Percentiles rank a stretch among this genome's conserved stretches.
phyloP scores from a whole-genome alignment of 2,797 vertebrate species.

The Muscicapa comitata region DNA sequence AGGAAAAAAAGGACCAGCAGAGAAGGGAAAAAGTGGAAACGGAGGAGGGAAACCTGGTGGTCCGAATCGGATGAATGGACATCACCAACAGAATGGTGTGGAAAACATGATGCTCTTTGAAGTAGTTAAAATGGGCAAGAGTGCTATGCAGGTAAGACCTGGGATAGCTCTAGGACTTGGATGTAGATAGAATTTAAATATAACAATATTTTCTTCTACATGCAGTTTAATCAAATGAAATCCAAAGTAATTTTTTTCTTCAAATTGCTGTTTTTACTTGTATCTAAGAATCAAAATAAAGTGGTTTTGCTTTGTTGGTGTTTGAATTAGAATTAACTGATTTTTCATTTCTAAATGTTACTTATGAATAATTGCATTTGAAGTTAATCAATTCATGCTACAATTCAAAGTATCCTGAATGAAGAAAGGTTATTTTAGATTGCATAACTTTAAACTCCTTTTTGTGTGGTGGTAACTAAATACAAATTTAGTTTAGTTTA shows the following conservation, averaged over 20 bases:
- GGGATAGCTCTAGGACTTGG: neutral
- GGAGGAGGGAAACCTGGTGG: slow-evolving; percentile 85
- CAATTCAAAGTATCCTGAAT: neutral
- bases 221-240: neutral
- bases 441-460: neutral
- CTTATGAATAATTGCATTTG: neutral
- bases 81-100: slow-evolving; percentile 99
- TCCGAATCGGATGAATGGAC: slow-evolving; percentile 92
- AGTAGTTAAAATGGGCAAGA: slow-evolving; percentile 96
- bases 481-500: neutral
- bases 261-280: neutral
- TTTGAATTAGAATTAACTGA: neutral
- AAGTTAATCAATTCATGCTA: neutral
- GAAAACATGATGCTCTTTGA: slow-evolving; percentile 99
- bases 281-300: neutral
- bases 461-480: neutral
- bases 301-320: neutral
- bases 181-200: neutral
- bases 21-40: slow-evolving; percentile 88
- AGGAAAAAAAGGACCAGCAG: slow-evolving; percentile 87
- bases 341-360: neutral
- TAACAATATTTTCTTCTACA: neutral
- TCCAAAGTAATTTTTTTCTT: neutral
- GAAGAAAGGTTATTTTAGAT: neutral
- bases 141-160: slow-evolving; percentile 95